phyloP scores from a whole-genome alignment of 53 echinoderm and acorn worm genomes.

The Apostichopus leukothele region DNA sequence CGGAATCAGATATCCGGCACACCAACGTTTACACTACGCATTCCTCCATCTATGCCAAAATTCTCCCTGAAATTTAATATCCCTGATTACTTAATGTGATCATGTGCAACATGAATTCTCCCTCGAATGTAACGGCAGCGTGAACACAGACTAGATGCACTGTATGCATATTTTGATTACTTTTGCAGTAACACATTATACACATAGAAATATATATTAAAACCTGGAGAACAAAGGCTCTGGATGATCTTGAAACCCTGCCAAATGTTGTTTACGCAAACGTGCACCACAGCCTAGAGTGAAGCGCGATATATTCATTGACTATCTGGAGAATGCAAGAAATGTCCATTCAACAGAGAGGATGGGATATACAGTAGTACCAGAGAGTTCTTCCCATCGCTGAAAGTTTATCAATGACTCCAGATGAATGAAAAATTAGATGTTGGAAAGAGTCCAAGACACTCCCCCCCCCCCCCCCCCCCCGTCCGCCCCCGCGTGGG shows the following conservation, averaged over 20 bases:
- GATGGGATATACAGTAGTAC: neutral
- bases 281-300: neutral
- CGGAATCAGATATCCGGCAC: neutral
- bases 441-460: slow-evolving; percentile 16
- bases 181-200: neutral
- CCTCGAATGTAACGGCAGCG: neutral
- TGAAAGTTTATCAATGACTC: slow-evolving; percentile 34
- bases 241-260: slow-evolving; percentile 26
- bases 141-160: neutral
- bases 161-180: neutral
- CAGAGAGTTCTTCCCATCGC: neutral
- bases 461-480: neutral
- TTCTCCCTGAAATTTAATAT: neutral
- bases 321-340: slow-evolving; percentile 30
- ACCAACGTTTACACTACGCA: neutral
- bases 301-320: neutral
- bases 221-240: slow-evolving; percentile 28
- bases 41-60: neutral
- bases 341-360: slow-evolving; percentile 24
- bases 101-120: slow-evolving; percentile 24
- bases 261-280: neutral
- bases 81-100: neutral
- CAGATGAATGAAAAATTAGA: slow-evolving; percentile 36
- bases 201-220: neutral
- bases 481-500: too few relatives aligned